Base-by-base conservation (phyloP, 2,113 vertebrate species). In the Mixornis gularis region DNA sequence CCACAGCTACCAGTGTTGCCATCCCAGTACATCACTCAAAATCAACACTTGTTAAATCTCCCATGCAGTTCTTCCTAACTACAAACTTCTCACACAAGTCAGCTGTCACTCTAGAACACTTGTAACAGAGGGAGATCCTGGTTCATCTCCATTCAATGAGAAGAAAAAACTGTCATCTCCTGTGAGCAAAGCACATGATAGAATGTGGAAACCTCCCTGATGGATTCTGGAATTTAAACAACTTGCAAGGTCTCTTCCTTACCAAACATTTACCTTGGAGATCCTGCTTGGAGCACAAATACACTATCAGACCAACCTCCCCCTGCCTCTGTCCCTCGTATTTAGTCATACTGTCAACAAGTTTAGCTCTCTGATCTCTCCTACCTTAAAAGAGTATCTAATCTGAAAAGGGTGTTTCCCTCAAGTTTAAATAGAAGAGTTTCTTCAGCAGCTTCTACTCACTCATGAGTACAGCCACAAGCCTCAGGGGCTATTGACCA, bases 371-470 rank as follows among this genome's bases (percentile, higher is more conserved):
- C 44, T 79, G 26, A 62, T 68, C 52, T 84, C 58, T 89, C 46
- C 62, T 36, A 65, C 58, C 34, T 92, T 85, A 76, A 32, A 70
- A 64, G 24, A 30, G 32, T 55, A 78, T 41, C 38, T 85, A 59
- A 80, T 34, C 63, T 63, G 66, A 65, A 59, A 77, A 62, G 40
- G 36, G 74, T 2, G 1, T 63, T 91, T 55, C 29, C 21, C 40
- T 83, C 24, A 72, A 51, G 16, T 66, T 82, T 58, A 93, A 87
- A 87, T 0, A 77, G 43, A 76, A 43, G 15, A 59, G 78, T 38
- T 66, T 82, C 64, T 83, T 72, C 81, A 79, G 46, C 68, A 93
- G 66, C 89, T 93, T 89, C 55, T 73, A 74, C 60, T 87, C 68
- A 26, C 41, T 40, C 12, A 3, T 8, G 38, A 94, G 53, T 76